Base-by-base conservation (phyloP, 2,888 invertebrate species). In the Dryadula phaetusa region DNA sequence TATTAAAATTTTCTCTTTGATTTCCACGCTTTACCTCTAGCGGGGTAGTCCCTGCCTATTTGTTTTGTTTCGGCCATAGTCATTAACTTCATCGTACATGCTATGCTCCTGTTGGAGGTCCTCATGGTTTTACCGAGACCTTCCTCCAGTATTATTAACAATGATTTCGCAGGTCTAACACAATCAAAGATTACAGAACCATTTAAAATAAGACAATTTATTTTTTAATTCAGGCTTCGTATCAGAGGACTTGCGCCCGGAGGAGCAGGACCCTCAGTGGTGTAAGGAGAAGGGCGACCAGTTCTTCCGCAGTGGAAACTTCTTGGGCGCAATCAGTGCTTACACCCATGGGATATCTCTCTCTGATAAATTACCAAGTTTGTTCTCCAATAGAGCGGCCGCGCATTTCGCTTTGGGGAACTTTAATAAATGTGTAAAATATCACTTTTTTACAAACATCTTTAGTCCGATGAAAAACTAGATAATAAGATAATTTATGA, bases 231-330 rank as follows among this genome's bases (percentile, higher is more conserved):
- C 18, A 91, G 97, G 97, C 22, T 95, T 97, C 78, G 89, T 94
- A 1, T 94, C 95, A 8, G 95, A 95, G 79, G 96, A 96, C 79
- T 88, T 96, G 2, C 90, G 95, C 42, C 95, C 95, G 0, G 97
- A 97, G 79, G 97, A 98, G 84, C 95, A 95, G 74, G 96, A 97
- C 85, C 97, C 97, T 0, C 94, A 95, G 70, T 97, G 96, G 95
- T 94, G 97, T 65, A 95, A 96, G 78, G 95, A 95, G 70, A 97
- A 97, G 86, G 97, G 97, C 56, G 95, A 96, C 80, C 95, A 95
- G 70, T 96, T 97, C 84, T 95, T 96, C 83, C 94, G 95, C 71
- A 93, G 90, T 68, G 95, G 95, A 32, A 97, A 97, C 86, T 96
- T 95, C 81, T 89, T 96, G 66, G 97, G 96, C 2, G 97, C 97